phyloP scores from a whole-genome alignment of 2,113 vertebrate genomes.

The Microtus oregoni region DNA sequence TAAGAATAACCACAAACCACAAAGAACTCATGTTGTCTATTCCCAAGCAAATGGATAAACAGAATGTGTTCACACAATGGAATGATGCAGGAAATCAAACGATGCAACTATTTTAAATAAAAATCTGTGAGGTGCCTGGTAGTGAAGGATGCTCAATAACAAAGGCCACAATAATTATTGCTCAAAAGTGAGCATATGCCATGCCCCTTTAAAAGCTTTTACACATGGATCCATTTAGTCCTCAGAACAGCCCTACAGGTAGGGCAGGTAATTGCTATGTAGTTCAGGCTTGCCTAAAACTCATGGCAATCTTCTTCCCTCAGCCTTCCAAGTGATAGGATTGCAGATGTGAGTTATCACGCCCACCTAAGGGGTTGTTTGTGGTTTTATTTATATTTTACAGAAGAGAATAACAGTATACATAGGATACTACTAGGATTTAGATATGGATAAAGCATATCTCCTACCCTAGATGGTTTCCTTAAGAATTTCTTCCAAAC shows the following conservation, averaged over 20 bases:
- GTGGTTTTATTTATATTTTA: conserved; percentile 25
- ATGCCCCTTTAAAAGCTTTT: background rate
- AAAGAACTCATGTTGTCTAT: background rate
- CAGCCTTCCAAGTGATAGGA: background rate
- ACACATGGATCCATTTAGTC: background rate
- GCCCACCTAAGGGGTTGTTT: background rate
- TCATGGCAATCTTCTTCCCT: background rate
- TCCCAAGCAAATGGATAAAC: background rate
- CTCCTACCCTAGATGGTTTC: background rate
- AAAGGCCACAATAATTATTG: background rate
- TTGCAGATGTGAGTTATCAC: background rate
- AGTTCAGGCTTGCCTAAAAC: background rate
- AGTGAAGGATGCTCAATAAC: background rate
- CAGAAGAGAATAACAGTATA: background rate
- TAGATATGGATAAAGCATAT: background rate
- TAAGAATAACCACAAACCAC: background rate
- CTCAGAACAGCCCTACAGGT: background rate
- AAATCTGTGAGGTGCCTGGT: background rate
- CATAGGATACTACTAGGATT: background rate
- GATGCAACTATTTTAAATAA: background rate
- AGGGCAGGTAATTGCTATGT: background rate
- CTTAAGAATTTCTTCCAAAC: background rate
- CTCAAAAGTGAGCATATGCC: background rate
- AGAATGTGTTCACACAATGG: background rate
- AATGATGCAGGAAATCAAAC: background rate